A percentile compares a stretch with the other conserved stretches of the same genome.
phyloP scores from a whole-genome alignment of 1,140 invertebrate species.

The Pseudomyrmex concolor region DNA sequence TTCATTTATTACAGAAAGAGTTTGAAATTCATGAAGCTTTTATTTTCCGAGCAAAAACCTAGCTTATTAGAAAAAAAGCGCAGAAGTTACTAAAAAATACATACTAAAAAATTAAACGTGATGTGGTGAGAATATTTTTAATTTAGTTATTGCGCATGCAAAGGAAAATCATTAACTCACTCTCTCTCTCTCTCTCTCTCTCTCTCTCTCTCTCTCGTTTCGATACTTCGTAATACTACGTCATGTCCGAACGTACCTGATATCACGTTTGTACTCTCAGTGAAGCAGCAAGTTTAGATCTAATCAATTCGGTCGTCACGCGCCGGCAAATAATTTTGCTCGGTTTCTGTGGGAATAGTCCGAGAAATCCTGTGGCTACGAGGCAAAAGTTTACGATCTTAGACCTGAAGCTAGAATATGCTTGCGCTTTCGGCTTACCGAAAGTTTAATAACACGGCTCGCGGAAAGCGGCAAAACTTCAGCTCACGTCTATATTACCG shows the following conservation, averaged over 20 bases:
- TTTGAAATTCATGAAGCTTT: conserved; percentile 1
- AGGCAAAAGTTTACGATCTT: conserved; percentile 68
- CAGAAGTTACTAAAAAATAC: not conserved
- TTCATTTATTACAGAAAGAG: not conserved
- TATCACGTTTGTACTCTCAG: conserved; percentile 41
- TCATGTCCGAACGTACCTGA: conserved; percentile 29
- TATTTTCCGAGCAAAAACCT: not conserved
- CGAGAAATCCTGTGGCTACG: conserved; percentile 45
- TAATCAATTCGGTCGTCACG: conserved; percentile 67
- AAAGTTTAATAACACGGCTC: conserved; percentile 70
- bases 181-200: not conserved
- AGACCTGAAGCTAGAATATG: conserved; percentile 49
- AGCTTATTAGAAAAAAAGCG: not conserved
- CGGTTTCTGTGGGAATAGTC: conserved; percentile 45
- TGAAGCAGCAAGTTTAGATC: conserved; percentile 61
- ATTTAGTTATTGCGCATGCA: not conserved
- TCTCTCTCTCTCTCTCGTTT: not conserved
- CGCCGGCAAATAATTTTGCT: conserved; percentile 61
- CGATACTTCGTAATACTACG: conserved; percentile 22
- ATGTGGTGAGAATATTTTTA: not conserved
- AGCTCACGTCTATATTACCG: conserved; percentile 6
- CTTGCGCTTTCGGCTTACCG: conserved; percentile 46
- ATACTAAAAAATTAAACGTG: not conserved
- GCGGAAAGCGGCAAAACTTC: conserved; percentile 62
- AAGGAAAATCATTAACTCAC: not conserved